Evolutionary conservation across 2,113 vertebrate species (phyloP).

Genomic region (Camelus dromedarius): DNA sequence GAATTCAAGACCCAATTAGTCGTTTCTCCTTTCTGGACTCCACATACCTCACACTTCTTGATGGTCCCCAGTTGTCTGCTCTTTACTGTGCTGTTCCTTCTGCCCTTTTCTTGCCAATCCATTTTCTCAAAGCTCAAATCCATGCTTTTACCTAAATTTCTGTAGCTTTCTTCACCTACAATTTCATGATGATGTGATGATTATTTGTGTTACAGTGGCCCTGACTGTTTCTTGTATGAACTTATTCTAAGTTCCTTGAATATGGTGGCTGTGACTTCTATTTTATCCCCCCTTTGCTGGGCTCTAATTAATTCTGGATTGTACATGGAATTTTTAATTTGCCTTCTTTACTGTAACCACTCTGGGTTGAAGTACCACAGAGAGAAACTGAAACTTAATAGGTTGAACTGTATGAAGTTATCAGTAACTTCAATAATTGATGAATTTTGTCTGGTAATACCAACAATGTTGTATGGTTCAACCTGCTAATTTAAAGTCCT

Average conservation of each 20-base stretch:
- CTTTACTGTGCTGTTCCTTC: neutral
- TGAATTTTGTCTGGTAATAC: neutral
- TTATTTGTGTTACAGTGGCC: neutral
- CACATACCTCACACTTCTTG: no score
- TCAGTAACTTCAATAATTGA: neutral
- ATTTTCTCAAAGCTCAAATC: neutral
- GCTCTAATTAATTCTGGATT: neutral
- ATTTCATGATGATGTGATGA: neutral
- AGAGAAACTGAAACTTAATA: neutral
- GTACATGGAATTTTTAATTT: neutral
- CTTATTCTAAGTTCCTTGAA: slow-evolving; percentile 34
- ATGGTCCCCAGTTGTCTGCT: neutral
- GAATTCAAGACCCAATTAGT: no score
- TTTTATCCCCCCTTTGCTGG: neutral
- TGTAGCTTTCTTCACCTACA: neutral
- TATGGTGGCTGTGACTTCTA: neutral
- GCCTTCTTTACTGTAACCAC: neutral
- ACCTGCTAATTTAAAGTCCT: neutral
- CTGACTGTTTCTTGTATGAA: neutral
- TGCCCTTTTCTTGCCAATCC: neutral
- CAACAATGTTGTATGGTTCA: neutral
- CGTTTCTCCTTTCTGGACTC: neutral
- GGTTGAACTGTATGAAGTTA: neutral
- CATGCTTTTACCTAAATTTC: neutral
- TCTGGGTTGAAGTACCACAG: neutral